Evolutionary conservation across 2,113 vertebrate species (phyloP).

Genomic region (Coptodon rendalli): DNA sequence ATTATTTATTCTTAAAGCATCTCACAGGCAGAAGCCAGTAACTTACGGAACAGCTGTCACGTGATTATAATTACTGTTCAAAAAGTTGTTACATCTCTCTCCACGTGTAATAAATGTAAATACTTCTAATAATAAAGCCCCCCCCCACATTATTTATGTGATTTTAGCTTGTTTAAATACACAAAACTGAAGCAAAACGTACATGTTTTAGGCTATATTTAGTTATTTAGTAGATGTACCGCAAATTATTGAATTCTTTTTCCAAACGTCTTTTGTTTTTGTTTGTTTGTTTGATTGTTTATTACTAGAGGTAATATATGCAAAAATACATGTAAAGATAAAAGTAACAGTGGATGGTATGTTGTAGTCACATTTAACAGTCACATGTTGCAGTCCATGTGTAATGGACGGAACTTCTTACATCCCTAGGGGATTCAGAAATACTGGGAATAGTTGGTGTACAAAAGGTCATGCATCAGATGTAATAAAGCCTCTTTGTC

Average conservation of each 20-base stretch:
- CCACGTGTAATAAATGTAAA: neutral
- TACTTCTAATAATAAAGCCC: fast-evolving
- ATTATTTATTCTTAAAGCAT: neutral
- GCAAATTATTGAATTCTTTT: neutral
- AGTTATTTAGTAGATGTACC: neutral
- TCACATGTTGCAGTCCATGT: neutral
- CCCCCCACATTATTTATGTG: neutral
- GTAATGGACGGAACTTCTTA: neutral
- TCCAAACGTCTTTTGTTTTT: neutral
- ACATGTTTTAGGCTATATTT: neutral
- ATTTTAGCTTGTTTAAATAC: neutral
- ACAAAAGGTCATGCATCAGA: neutral
- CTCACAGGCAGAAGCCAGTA: neutral
- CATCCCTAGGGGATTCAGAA: neutral
- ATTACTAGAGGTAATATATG: neutral
- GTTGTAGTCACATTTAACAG: neutral
- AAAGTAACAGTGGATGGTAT: neutral
- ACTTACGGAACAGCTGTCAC: neutral
- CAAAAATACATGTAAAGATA: neutral
- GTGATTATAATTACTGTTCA: neutral
- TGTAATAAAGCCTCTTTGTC: neutral
- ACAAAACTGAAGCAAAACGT: neutral
- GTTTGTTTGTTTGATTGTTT: neutral
- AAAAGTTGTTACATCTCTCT: neutral
- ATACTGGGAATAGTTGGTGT: neutral